phyloP scores from a whole-genome alignment of 2,888 invertebrate genomes.

The Andrena camellia region DNA sequence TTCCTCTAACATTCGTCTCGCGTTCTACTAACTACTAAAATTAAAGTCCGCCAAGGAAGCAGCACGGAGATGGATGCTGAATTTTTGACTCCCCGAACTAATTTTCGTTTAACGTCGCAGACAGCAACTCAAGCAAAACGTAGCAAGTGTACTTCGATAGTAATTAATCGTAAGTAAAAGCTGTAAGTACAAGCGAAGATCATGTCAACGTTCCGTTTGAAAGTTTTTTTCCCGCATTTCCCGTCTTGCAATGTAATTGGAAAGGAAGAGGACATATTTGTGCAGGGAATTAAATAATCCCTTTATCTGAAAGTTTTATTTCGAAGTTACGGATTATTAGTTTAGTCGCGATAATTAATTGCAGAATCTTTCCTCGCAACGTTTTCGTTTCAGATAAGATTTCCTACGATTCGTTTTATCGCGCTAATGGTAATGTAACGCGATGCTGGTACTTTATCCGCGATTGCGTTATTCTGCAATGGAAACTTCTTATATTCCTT shows the following conservation, averaged over 20 bases:
- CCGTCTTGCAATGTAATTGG: too few relatives aligned
- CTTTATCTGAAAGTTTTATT: neutral
- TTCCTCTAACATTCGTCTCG: neutral
- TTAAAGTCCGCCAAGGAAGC: constrained; percentile 22
- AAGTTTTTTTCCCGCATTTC: too few relatives aligned
- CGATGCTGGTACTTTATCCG: neutral
- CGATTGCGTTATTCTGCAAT: neutral
- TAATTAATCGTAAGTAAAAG: neutral
- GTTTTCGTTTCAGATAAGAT: neutral
- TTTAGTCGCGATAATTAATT: neutral
- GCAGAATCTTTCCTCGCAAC: neutral
- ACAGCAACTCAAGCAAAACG: constrained; percentile 11
- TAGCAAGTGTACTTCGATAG: neutral
- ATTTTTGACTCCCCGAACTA: constrained; percentile 34
- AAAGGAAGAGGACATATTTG: neutral
- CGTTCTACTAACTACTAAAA: neutral
- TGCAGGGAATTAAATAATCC: neutral
- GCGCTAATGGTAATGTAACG: neutral
- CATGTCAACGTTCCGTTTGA: neutral
- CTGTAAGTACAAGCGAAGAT: neutral
- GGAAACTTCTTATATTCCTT: constrained; percentile 6
- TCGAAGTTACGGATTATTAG: neutral
- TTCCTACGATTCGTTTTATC: neutral
- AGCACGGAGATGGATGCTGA: constrained; percentile 4
- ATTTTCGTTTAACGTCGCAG: constrained; percentile 22